Evolutionary conservation across 2,113 vertebrate genomes (phyloP).

Genomic region (Condylura cristata): DNA sequence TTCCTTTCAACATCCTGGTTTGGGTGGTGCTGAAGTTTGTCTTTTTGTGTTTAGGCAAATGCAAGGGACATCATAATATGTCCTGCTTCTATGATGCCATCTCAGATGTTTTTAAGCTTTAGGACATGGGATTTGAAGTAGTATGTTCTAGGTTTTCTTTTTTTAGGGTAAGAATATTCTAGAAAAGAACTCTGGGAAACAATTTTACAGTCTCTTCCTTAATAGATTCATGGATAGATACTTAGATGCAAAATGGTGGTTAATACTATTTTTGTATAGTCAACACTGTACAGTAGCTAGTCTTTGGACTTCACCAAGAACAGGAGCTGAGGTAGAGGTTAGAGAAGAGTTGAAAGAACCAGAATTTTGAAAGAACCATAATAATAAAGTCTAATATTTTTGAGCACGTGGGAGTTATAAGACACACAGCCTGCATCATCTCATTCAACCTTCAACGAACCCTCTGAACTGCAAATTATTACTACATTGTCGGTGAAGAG

Average conservation of each 20-base stretch:
- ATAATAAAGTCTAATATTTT: background rate
- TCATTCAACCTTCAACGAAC: background rate
- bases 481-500: background rate
- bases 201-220: background rate
- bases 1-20: conserved; percentile 41
- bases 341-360: background rate
- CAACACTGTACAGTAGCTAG: background rate
- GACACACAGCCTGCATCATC: background rate
- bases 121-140: background rate
- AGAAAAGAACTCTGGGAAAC: background rate
- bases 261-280: background rate
- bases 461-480: background rate
- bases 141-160: background rate
- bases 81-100: background rate
- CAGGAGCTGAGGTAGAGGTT: background rate
- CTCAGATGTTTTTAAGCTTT: background rate
- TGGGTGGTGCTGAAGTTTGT: background rate
- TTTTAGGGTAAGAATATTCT: background rate
- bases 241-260: background rate
- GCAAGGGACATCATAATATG: background rate
- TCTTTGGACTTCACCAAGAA: background rate
- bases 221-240: background rate
- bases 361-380: background rate
- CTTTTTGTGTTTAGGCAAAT: conserved; percentile 35
- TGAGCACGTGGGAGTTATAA: background rate